Evolutionary conservation across 2,113 vertebrate genomes (phyloP).

Genomic region (Mesembrinibis cayennensis): DNA sequence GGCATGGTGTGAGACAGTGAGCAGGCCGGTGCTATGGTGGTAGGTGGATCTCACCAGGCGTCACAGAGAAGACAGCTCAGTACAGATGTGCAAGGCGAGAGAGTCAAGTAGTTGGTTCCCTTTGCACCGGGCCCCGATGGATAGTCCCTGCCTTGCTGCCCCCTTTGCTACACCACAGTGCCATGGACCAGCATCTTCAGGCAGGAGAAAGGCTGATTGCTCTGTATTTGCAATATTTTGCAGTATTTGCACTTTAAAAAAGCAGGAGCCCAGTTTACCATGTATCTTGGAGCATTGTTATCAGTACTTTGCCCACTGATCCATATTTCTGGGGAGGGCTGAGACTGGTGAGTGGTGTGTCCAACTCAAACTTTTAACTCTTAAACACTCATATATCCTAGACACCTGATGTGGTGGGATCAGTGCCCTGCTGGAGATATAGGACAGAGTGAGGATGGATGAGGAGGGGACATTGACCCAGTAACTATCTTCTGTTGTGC

Average conservation of each 20-base stretch:
- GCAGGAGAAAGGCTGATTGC: background rate
- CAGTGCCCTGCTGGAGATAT: background rate
- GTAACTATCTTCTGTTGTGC: background rate
- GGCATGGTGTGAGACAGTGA: background rate
- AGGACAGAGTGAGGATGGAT: background rate
- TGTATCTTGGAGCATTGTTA: background rate
- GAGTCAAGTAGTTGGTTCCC: background rate
- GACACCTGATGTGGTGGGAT: background rate
- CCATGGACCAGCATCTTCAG: background rate
- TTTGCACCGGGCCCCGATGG: fast-evolving
- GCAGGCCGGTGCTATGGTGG: background rate
- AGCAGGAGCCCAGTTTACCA: background rate
- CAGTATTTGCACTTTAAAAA: background rate
- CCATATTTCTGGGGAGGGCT: background rate
- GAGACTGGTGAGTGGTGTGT: background rate
- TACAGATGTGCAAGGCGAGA: background rate
- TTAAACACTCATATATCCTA: background rate
- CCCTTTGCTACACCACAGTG: background rate
- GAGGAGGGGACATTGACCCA: background rate
- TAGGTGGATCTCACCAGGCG: background rate
- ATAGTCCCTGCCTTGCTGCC: background rate
- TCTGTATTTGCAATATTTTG: background rate
- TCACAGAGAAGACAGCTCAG: background rate
- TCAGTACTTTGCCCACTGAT: background rate
- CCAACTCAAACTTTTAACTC: background rate